phyloP scores from a whole-genome alignment of 2,113 vertebrate genomes.

The Hepsetus odoe region DNA sequence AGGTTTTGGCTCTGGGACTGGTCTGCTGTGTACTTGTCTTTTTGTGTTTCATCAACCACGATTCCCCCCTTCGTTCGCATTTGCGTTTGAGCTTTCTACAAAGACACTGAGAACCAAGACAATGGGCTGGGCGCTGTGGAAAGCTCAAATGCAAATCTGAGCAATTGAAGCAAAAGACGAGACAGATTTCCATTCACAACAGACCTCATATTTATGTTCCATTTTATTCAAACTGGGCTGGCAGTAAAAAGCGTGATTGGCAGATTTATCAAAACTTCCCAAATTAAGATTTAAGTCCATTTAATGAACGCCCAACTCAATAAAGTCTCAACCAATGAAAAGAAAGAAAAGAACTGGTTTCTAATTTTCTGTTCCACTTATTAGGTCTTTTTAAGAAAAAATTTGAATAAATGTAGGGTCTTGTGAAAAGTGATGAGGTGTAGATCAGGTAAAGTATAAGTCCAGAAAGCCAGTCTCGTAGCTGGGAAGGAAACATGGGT shows the following conservation, averaged over 20 bases:
- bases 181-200: slow-evolving; percentile 44
- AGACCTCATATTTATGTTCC: slow-evolving; percentile 74
- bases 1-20: neutral
- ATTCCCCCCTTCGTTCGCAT: slow-evolving; percentile 48
- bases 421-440: slow-evolving; percentile 54
- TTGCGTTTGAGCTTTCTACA: slow-evolving; percentile 76
- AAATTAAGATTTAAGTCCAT: slow-evolving; percentile 15
- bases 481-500: slow-evolving; percentile 59
- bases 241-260: slow-evolving; percentile 39
- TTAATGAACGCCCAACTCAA: neutral
- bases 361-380: neutral
- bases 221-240: slow-evolving; percentile 33
- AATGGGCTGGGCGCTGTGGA: slow-evolving; percentile 51
- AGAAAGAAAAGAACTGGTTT: neutral
- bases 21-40: slow-evolving; percentile 35
- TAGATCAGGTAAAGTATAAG: slow-evolving; percentile 74
- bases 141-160: slow-evolving; percentile 71
- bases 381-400: slow-evolving; percentile 48
- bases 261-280: slow-evolving; percentile 37
- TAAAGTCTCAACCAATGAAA: slow-evolving; percentile 4
- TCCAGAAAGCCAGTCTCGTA: slow-evolving; percentile 51
- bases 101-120: neutral
- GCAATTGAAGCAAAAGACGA: slow-evolving; percentile 53
- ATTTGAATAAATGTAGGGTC: slow-evolving; percentile 51
- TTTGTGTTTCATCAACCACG: slow-evolving; percentile 53